Evolutionary conservation across 2,797 vertebrate species (phyloP).

Genomic region (Hipposideros larvatus): DNA sequence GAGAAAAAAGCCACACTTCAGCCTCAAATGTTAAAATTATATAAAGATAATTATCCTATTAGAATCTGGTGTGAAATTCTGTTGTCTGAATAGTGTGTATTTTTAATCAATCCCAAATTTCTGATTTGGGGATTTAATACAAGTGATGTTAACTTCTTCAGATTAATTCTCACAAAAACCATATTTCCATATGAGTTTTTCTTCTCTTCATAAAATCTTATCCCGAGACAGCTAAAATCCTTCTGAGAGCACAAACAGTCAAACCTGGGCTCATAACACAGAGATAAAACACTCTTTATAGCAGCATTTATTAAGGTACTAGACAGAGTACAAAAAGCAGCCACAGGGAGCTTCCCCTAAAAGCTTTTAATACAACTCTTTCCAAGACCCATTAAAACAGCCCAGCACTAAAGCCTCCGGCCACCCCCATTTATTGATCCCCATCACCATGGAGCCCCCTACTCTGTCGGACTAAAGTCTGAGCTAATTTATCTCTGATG

Average conservation of each 20-base stretch:
- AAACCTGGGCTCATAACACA: conserved; percentile 67
- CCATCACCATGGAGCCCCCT: conserved; percentile 29
- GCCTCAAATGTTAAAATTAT: neutral
- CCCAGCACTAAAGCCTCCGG: conserved; percentile 61
- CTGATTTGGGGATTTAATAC: conserved; percentile 78
- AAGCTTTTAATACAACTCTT: conserved; percentile 78
- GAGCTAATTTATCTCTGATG: conserved; percentile 67
- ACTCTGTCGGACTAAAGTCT: conserved; percentile 45
- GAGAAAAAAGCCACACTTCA: conserved; percentile 48
- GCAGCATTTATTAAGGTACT: conserved; percentile 78
- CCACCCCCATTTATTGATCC: conserved; percentile 64
- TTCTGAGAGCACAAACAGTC: conserved; percentile 69
- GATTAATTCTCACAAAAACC: conserved; percentile 77
- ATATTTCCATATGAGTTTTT: conserved; percentile 72
- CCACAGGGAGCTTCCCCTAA: conserved; percentile 76
- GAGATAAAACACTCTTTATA: conserved; percentile 73
- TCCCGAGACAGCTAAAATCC: conserved; percentile 61
- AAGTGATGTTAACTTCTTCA: conserved; percentile 79
- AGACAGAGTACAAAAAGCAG: conserved; percentile 79
- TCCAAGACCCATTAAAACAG: conserved; percentile 72
- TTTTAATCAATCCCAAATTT: conserved; percentile 78
- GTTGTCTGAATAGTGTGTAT: conserved; percentile 29
- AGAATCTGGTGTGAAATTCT: conserved; percentile 64
- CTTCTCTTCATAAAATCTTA: conserved; percentile 67
- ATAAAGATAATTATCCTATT: conserved; percentile 60